Conservation (phyloP, 2,797 vertebrate species). For the Eidolon dupreanum region DNA sequence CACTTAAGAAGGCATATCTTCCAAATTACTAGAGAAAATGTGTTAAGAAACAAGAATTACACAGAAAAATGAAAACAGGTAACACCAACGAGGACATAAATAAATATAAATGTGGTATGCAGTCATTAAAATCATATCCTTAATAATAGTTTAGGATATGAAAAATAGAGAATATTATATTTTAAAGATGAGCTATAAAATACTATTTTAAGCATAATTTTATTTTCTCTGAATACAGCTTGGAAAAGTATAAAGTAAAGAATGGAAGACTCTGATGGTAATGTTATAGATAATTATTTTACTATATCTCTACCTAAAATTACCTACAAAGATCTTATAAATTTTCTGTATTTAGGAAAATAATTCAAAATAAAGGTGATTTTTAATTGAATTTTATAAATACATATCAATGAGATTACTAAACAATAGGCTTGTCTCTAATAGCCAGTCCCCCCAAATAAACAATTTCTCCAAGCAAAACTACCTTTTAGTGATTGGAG, state of each 20-base stretch:
- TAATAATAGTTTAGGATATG: not conserved
- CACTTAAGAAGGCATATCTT: not conserved
- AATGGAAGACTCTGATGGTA: not conserved
- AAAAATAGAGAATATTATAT: not conserved
- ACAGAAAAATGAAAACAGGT: not conserved
- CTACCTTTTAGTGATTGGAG: not conserved
- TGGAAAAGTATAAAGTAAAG: not conserved
- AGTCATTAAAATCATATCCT: not conserved
- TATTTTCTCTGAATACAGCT: not conserved
- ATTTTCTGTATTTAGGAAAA: conserved; percentile 24
- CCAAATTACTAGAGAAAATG: not conserved
- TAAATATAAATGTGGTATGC: not conserved
- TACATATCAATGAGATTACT: not conserved
- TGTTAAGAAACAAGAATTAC: not conserved
- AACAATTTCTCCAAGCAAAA: not conserved
- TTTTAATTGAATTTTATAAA: not conserved
- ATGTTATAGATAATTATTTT: not conserved
- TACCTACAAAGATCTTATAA: not conserved
- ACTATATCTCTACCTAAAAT: conserved; percentile 1
- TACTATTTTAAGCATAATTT: not conserved
- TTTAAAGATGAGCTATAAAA: not conserved
- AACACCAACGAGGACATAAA: not conserved
- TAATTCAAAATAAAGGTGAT: not conserved
- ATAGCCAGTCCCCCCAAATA: not conserved
- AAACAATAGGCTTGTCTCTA: not conserved